These are phyloP conservation scores for Toxonevra muliebris DNA, from an alignment of 2,888 invertebrate species.

Conservation along the genomic window DNA sequence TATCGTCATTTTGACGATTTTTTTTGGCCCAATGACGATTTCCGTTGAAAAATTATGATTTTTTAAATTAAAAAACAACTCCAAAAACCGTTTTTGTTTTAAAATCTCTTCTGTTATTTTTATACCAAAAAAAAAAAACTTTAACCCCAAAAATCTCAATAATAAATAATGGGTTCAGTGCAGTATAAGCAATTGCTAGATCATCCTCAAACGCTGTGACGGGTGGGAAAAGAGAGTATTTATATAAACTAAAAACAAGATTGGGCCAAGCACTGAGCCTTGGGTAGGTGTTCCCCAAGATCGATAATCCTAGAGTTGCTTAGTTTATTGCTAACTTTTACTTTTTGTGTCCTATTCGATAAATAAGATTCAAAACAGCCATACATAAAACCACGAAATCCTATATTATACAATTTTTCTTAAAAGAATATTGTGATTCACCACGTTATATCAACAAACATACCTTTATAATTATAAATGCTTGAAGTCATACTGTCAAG, in stretches of 20 bases:
- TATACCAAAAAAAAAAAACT: too few species aligned
- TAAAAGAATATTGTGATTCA: constrained; percentile 2
- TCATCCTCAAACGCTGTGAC: constrained; percentile 11
- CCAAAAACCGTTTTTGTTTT: too few species aligned
- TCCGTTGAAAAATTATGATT: too few species aligned
- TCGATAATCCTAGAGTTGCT: neutral
- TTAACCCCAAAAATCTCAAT: too few species aligned
- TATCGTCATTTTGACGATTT: too few species aligned
- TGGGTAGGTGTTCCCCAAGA: constrained; percentile 10
- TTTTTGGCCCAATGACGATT: too few species aligned
- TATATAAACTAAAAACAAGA: constrained; percentile 7
- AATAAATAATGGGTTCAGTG: too few species aligned
- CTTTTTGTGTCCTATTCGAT: neutral
- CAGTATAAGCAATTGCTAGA: constrained; percentile 7
- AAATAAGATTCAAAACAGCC: constrained; percentile 8
- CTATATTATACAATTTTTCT: neutral
- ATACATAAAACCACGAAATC: constrained; percentile 5
- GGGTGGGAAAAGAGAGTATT: constrained; percentile 7
- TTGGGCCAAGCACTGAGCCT: constrained; percentile 11
- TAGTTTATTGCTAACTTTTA: neutral
- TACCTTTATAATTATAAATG: too few species aligned
- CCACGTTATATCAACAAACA: constrained; percentile 12
- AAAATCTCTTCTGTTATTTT: too few species aligned
- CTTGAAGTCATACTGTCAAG: too few species aligned
- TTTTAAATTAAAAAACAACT: too few species aligned